Evolutionary conservation across 2,888 invertebrate species (phyloP), one percentile per base, ranked within the genome.

Genomic region (Zele albiditarsus): DNA sequence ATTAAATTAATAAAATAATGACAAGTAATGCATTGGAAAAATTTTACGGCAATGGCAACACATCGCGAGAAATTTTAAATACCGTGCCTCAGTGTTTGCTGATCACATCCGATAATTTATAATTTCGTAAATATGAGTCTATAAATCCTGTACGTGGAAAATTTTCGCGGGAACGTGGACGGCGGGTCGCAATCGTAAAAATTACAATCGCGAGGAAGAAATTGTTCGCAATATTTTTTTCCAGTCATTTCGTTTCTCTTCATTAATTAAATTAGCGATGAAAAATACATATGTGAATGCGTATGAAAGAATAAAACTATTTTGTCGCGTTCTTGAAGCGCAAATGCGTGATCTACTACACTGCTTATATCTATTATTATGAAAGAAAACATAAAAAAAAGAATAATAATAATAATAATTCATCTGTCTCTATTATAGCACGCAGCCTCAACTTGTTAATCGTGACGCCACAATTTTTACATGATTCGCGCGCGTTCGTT

Each of bases 131-230:
- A 46, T 46, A n/a, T 38, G 38, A 14, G 4, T 46, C 3, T 14
- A 46, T n/a, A 0, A n/a, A n/a, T 46, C 14, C 4, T 16, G n/a
- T 4, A 46, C 16, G 6, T 1, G 16, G 6, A 33, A 5, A 14
- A 62, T 31, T 38, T 12, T 38, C 16, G 16, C 14, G 58, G 74
- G 62, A 77, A 77, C 60, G 76, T 75, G 58, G 77, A 79, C 73
- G 80, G 80, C 79, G 80, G 80, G 78, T 80, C 79, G 38, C 20
- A 38, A 62, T 33, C 58, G 10, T 16, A 57, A 14, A 20, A 6
- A 14, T 25, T 23, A 23, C 23, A 58, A 25, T 58, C 8, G 23
- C 25, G 25, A 14, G 6, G 46, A 46, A 46, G n/a, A 46, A 46
- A 2, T 38, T 38, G 2, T 8, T 38, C 38, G 12, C 16, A 16